A percentile compares a stretch with the other conserved stretches of the same genome.
phyloP scores from a whole-genome alignment of 2,888 invertebrate species.

The Eremobia ochroleuca region DNA sequence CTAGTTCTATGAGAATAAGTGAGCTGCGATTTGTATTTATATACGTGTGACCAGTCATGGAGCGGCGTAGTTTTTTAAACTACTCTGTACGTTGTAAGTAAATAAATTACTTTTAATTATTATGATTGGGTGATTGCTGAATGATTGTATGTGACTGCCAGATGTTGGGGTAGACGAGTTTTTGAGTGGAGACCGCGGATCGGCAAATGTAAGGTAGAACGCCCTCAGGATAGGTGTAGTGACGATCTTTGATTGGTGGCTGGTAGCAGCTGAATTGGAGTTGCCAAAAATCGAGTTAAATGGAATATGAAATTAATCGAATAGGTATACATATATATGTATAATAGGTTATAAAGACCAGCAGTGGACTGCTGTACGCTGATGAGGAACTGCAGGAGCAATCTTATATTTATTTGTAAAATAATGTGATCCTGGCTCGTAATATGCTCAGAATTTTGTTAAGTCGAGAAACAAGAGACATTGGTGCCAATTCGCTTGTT shows the following conservation, averaged over 20 bases:
- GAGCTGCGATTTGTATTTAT: background rate
- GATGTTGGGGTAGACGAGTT: background rate
- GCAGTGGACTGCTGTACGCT: background rate
- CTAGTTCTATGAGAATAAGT: conserved; percentile 4
- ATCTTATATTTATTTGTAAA: background rate
- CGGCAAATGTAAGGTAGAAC: background rate
- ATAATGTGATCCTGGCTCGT: background rate
- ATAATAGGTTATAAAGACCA: no score
- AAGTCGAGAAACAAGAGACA: no score
- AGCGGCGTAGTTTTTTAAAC: background rate
- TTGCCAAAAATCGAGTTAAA: background rate
- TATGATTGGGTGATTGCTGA: background rate
- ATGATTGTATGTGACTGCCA: background rate
- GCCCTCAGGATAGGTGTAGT: background rate
- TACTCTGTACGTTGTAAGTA: background rate
- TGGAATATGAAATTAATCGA: no score
- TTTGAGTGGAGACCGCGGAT: no score
- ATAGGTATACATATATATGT: no score
- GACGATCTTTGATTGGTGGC: background rate
- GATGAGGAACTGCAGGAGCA: background rate
- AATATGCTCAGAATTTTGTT: background rate
- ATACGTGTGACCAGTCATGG: background rate
- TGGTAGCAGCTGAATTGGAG: background rate
- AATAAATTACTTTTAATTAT: background rate
- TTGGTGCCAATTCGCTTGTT: no score